Conservation (phyloP, 2,797 vertebrate species). For the Emys orbicularis region DNA sequence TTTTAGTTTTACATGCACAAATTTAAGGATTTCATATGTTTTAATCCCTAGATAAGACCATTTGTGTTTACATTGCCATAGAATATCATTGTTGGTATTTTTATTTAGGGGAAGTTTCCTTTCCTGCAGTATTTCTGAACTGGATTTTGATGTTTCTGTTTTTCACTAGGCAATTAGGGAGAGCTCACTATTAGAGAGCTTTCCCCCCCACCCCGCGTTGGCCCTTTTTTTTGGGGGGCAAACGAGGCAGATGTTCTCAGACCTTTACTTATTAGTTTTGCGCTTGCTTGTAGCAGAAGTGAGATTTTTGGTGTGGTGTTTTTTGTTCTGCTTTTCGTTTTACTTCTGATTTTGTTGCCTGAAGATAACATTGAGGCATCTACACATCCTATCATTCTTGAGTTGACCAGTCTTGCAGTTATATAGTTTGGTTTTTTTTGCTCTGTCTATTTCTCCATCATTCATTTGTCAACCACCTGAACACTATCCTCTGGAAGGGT, state of each 20-base stretch:
- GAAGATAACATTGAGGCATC: background rate
- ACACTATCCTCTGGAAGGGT: background rate
- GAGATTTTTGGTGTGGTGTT: background rate
- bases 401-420: background rate
- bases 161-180: slow-evolving; percentile 34
- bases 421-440: background rate
- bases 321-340: background rate
- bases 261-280: background rate
- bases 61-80: slow-evolving; percentile 57
- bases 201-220: background rate
- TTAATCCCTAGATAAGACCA: slow-evolving; percentile 53
- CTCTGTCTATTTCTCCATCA: background rate
- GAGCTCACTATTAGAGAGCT: slow-evolving; percentile 4
- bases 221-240: background rate
- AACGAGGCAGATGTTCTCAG: background rate
- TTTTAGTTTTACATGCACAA: slow-evolving; percentile 61
- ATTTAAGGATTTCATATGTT: slow-evolving; percentile 69
- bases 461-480: background rate
- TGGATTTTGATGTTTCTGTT: slow-evolving; percentile 57
- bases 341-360: background rate
- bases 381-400: background rate
- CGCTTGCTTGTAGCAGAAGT: background rate
- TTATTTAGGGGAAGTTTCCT: slow-evolving; percentile 65
- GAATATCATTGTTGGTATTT: slow-evolving; percentile 64
- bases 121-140: slow-evolving; percentile 46